A percentile compares a stretch with the other conserved stretches of the same genome.
phyloP scores from a whole-genome alignment of 2,888 invertebrate species.

The Beris morrisii region DNA sequence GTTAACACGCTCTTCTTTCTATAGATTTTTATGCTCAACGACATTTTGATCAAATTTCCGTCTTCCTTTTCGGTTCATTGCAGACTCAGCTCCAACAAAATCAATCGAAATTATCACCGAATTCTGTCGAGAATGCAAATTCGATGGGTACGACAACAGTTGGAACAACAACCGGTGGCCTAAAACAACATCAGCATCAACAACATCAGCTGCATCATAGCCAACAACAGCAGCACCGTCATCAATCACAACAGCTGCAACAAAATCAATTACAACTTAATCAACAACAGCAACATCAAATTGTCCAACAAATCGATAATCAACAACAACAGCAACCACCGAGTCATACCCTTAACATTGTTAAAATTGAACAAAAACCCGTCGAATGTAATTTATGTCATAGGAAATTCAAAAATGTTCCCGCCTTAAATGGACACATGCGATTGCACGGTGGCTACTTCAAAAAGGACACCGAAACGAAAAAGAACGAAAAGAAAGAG shows the following conservation, averaged over 20 bases:
- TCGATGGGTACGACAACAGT: slow-evolving; percentile 35
- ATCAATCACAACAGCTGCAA: slow-evolving; percentile 44
- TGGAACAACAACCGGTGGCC: slow-evolving; percentile 44
- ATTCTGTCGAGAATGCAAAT: slow-evolving; percentile 29
- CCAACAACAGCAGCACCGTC: slow-evolving; percentile 47
- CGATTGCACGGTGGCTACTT: slow-evolving; percentile 96
- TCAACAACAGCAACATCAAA: slow-evolving; percentile 41
- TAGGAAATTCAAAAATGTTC: slow-evolving; percentile 95
- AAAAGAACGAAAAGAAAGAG: slow-evolving; percentile 84
- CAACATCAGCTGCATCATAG: slow-evolving; percentile 16
- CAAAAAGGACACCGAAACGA: slow-evolving; percentile 88
- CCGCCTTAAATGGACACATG: slow-evolving; percentile 98
- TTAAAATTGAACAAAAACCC: slow-evolving; percentile 73
- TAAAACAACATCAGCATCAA: slow-evolving; percentile 35
- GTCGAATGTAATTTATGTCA: slow-evolving; percentile 95
- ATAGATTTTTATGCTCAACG: too few relatives aligned
- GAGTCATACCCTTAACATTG: slow-evolving; percentile 52
- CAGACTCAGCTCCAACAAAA: slow-evolving; percentile 46
- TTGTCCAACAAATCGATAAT: slow-evolving; percentile 46
- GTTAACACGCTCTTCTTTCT: too few relatives aligned
- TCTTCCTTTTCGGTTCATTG: background rate
- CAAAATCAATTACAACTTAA: slow-evolving; percentile 41
- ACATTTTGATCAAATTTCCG: background rate
- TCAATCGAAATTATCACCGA: slow-evolving; percentile 40
- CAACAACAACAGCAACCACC: slow-evolving; percentile 48